Evolutionary conservation across 2,113 vertebrate species (phyloP).

Genomic region (Bufo bufo): DNA sequence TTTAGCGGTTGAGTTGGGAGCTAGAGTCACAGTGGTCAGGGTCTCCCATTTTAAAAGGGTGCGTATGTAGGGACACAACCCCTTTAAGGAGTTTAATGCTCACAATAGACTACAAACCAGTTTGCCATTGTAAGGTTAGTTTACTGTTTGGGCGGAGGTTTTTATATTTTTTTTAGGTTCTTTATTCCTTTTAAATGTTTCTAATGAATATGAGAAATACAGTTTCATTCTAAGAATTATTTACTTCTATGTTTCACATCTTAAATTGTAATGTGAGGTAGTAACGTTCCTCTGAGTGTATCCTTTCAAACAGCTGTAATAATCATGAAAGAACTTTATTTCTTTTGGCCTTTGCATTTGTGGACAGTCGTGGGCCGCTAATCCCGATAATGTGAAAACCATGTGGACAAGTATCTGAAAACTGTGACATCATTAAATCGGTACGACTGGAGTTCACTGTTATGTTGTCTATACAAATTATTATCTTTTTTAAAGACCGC

Average conservation of each 20-base stretch:
- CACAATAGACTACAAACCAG: not conserved
- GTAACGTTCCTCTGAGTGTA: conserved; percentile 12
- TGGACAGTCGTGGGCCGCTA: conserved; percentile 17
- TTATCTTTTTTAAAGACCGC: not conserved
- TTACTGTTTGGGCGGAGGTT: not conserved
- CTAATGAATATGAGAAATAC: not conserved
- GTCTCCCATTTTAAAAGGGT: too few species aligned
- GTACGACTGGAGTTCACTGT: not conserved
- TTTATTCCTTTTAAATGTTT: not conserved
- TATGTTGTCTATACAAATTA: not conserved
- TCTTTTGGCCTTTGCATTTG: conserved; percentile 13
- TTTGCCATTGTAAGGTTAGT: not conserved
- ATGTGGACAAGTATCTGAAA: conserved; percentile 2
- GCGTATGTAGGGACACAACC: not conserved
- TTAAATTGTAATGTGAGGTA: not conserved
- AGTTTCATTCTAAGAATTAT: not conserved
- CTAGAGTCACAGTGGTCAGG: not conserved
- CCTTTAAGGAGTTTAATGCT: not conserved
- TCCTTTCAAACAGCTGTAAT: conserved; percentile 5
- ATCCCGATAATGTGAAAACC: conserved; percentile 18
- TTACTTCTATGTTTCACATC: not conserved
- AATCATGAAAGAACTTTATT: conserved; percentile 20
- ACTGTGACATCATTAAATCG: not conserved
- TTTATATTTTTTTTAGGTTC: not conserved
- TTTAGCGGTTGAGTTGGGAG: not conserved